Conservation (phyloP, 2,113 vertebrate species). For the Rhynchomys soricoides region DNA sequence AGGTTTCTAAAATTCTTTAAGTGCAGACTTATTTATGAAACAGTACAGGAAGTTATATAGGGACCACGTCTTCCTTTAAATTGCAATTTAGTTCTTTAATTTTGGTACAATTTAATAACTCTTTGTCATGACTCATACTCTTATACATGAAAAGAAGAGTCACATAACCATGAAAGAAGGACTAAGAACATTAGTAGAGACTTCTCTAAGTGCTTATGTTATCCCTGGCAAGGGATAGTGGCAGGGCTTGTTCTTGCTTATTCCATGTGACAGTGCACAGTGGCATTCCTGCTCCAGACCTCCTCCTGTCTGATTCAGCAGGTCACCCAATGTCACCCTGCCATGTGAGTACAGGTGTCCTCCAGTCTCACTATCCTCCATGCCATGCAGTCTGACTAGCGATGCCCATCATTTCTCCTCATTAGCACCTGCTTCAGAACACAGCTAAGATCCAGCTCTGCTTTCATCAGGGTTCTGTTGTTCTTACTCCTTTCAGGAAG, state of each 20-base stretch:
- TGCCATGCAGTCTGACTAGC: neutral
- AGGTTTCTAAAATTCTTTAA: conserved; percentile 9
- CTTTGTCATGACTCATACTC: conserved; percentile 32
- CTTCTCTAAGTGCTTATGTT: neutral
- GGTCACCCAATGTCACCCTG: neutral
- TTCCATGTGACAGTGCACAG: neutral
- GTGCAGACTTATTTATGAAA: conserved; percentile 7
- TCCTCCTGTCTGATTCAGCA: neutral
- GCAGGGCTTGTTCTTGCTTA: neutral
- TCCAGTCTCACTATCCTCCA: neutral
- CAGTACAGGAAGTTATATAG: neutral
- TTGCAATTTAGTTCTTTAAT: conserved; percentile 34
- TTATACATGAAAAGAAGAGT: conserved; percentile 1
- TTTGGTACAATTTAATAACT: neutral
- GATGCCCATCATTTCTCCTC: neutral
- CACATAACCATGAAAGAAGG: neutral
- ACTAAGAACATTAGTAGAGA: neutral
- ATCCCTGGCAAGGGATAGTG: neutral
- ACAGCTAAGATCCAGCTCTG: neutral
- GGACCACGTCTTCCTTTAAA: conserved; percentile 38
- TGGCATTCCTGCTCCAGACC: neutral
- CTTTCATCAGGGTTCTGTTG: neutral
- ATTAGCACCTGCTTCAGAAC: neutral
- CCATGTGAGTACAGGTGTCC: neutral
- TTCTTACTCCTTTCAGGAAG: neutral